These are phyloP conservation scores for Seriola dumerili DNA, from an alignment of 2,113 vertebrate genomes.

Conservation along the genomic window DNA sequence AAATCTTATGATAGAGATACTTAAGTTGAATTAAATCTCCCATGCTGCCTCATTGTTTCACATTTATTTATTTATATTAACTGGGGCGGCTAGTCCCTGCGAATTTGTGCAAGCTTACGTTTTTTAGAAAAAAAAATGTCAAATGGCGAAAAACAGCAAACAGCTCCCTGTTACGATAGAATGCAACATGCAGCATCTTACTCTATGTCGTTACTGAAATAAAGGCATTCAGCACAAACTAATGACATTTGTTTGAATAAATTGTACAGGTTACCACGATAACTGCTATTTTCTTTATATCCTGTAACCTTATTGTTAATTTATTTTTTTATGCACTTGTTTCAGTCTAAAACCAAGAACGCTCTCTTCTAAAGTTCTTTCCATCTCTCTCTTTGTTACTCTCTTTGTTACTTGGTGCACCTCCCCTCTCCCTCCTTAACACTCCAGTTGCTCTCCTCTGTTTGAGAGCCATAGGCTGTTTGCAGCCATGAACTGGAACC, in stretches of 20 bases:
- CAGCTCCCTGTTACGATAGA: no score
- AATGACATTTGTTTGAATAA: neutral
- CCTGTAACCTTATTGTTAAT: no score
- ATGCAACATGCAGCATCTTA: no score
- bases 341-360: no score
- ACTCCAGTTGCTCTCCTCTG: constrained; percentile 47
- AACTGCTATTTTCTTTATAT: neutral
- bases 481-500: constrained; percentile 71
- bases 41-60: neutral
- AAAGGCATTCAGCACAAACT: neutral
- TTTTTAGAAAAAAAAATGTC: no score
- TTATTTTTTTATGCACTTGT: no score
- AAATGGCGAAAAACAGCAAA: no score
- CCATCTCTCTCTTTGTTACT: constrained; percentile 6
- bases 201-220: no score
- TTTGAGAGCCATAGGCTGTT: constrained; percentile 59
- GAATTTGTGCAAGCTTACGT: no score
- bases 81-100: no score
- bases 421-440: constrained; percentile 43
- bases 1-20: neutral
- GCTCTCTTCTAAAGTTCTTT: neutral
- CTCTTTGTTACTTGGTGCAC: neutral
- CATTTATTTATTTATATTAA: neutral
- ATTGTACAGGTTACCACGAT: neutral
- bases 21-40: no score